Evolutionary conservation across 2,113 vertebrate genomes (phyloP), one percentile per base, ranked within the genome.

Genomic region (Crocuta crocuta): DNA sequence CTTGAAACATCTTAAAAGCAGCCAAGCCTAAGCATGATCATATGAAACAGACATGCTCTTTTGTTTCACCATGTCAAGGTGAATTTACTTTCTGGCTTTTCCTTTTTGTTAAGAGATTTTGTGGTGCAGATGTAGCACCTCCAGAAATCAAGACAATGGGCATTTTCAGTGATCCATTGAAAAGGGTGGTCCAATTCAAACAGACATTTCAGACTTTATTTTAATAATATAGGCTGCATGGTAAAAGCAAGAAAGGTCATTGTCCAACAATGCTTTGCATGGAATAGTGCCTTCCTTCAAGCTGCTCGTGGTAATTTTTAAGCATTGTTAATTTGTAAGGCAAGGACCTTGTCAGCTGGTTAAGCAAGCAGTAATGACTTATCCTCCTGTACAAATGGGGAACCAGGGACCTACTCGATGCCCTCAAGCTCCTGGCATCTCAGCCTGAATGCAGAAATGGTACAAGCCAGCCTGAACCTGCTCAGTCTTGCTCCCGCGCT

Each of bases 1-100:
- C 83, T 89, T 92, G 94, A 93, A 96, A 83, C n/a, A 73, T 86
- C 70, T 74, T 83, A 95, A 97, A 97, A 91, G 95, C 93, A 58
- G 95, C 83, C 79, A 73, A 94, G 89, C 31, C 93, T 74, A 63
- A 89, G 89, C 80, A 84, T 23, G 26, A 80, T 50, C 79, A 28
- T 71, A 55, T 35, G 63, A 94, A 91, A 95, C 65, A 94, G 53
- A 68, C 33, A 0, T 83, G 94, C 73, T 97, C 61, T 80, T 91
- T 91, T 33, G 94, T 79, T 78, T 86, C 61, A 80, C 73, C 89
- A 93, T 0, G 19, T 43, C 6, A 1, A 93, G 63, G 26, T 53
- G 71, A 80, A 55, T 83, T 91, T 90, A 53, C 63, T 86, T 71
- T 63, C 31, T 48, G 19, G 21, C 19, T 81, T 43, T 43, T 39